phyloP scores from a whole-genome alignment of 2,113 vertebrate genomes.

The Calidris pugnax region DNA sequence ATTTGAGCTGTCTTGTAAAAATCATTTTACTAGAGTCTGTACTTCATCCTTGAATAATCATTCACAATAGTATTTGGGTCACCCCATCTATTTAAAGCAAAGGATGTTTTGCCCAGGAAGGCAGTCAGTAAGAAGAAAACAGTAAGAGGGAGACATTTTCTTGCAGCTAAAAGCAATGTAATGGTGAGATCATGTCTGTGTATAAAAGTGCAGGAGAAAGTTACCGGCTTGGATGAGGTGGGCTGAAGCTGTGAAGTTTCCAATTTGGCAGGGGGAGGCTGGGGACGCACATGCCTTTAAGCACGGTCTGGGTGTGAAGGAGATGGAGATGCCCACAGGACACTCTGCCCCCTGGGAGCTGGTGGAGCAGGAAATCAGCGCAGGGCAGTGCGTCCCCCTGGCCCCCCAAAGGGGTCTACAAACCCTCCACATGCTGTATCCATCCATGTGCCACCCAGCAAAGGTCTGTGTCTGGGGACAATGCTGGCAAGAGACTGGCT shows the following conservation, averaged over 20 bases:
- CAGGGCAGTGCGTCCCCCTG: not conserved
- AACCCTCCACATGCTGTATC: not conserved
- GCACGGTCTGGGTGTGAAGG: not conserved
- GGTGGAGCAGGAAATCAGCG: not conserved
- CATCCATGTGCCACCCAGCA: not conserved
- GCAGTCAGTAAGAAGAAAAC: not conserved
- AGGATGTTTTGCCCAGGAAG: not conserved
- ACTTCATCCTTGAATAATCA: not conserved
- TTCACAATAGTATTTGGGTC: not conserved
- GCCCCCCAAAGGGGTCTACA: not conserved
- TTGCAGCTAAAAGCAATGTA: not conserved
- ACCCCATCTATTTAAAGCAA: constrained; percentile 22
- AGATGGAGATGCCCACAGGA: not conserved
- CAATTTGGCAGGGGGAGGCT: not conserved
- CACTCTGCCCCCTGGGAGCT: not conserved
- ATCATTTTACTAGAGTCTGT: not conserved
- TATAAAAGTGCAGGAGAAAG: not conserved
- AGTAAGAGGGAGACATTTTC: not conserved
- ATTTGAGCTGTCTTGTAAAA: not conserved
- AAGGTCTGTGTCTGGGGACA: not conserved
- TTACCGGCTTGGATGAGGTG: not conserved
- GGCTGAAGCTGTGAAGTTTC: not conserved
- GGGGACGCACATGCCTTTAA: not conserved
- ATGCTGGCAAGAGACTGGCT: not conserved
- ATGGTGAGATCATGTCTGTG: not conserved